Evolutionary conservation across 2,113 vertebrate genomes (phyloP), one percentile per base, ranked within the genome.

Genomic region (Cololabis saira): DNA sequence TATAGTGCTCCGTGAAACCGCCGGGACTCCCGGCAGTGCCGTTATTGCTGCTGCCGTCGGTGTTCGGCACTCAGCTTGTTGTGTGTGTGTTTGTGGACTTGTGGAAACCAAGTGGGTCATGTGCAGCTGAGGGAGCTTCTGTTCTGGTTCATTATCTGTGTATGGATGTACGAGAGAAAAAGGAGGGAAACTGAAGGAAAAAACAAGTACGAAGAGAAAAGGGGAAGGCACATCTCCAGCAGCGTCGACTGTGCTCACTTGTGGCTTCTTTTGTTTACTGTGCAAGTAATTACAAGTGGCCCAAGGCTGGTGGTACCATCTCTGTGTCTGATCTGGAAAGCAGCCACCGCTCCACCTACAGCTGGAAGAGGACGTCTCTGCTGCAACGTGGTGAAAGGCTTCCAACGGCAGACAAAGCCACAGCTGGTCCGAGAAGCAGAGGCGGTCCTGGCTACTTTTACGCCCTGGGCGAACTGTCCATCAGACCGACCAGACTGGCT

Each of bases 241-340:
- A 10, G 51, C 49, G 53, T 50, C 24, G 37, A 45, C 61, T 33
- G 14, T n/a, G n/a, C n/a, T n/a, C n/a, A n/a, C n/a, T n/a, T n/a
- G n/a, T n/a, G n/a, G n/a, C n/a, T n/a, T n/a, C n/a, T n/a, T n/a
- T 45, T 48, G 64, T 78, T 33, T 61, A 62, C 77, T 58, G 51
- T 56, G 76, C 61, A 64, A 80, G 76, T 82, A 78, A 82, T 89
- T 84, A 84, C 83, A 82, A 71, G 80, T 5, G 18, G 74, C 81
- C 71, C 67, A 14, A 61, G 61, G 82, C 75, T 52, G 75, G 52
- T 60, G 58, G 71, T 80, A 70, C 51, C 62, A 52, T 64, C 67
- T 57, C 52, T 70, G 64, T 79, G 80, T 86, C 72, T 83, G 70
- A 82, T 85, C 67, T 83, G 80, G 81, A 78, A 55, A 76, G 68